Percentiles rank a stretch among this genome's conserved stretches.
These are phyloP conservation scores for Huso huso DNA, from an alignment of 2,797 vertebrate species.

Conservation along the genomic window DNA sequence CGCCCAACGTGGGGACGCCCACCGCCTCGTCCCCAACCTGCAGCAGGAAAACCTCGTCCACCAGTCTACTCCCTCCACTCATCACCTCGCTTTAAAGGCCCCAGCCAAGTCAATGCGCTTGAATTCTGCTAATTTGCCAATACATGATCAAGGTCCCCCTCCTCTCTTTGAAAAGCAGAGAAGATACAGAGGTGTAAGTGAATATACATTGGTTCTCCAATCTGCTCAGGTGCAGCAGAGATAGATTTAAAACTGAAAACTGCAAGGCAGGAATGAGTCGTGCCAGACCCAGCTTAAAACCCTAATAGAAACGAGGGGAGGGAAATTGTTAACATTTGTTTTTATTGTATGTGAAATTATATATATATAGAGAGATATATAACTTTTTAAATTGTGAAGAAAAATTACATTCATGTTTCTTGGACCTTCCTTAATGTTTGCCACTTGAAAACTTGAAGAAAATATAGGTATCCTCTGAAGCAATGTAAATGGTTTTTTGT, in stretches of 20 bases:
- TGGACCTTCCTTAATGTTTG: not conserved
- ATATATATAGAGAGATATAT: not conserved
- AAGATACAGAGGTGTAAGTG: too few relatives aligned
- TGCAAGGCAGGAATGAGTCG: too few relatives aligned
- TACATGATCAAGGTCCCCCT: too few relatives aligned
- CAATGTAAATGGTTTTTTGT: not conserved
- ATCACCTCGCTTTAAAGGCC: constrained; percentile 68
- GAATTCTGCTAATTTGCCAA: not conserved
- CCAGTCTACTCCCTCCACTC: not conserved
- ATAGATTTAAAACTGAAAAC: too few relatives aligned
- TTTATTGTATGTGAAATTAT: too few relatives aligned
- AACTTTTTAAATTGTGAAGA: not conserved
- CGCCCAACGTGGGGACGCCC: constrained; percentile 33
- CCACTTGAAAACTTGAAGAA: not conserved
- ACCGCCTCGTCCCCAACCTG: constrained; percentile 22
- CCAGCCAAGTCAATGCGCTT: not conserved
- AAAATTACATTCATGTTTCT: not conserved
- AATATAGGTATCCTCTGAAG: constrained; percentile 1
- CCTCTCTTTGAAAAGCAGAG: too few relatives aligned
- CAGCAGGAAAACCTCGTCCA: not conserved
- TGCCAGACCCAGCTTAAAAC: too few relatives aligned
- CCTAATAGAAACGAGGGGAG: too few relatives aligned
- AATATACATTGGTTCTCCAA: too few relatives aligned
- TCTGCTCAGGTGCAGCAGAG: too few relatives aligned
- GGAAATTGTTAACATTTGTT: too few relatives aligned